Conservation (phyloP, 2,113 vertebrate species). For the Nothobranchius furzeri region DNA sequence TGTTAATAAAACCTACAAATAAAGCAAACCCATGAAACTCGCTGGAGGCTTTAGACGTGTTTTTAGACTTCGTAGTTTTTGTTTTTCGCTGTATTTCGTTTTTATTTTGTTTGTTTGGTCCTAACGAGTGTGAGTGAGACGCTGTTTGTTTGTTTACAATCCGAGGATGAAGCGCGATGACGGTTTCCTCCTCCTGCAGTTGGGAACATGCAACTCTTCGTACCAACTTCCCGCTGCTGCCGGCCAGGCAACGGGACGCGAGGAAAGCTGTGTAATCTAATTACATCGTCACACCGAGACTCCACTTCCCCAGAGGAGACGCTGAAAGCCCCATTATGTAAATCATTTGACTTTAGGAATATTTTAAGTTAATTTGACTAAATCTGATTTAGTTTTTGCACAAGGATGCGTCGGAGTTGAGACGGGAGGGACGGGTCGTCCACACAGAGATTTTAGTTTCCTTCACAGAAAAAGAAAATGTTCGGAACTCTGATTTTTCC, state of each 20-base stretch:
- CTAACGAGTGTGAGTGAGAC: too few relatives aligned
- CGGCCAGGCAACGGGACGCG: background rate
- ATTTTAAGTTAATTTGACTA: background rate
- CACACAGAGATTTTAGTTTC: too few relatives aligned
- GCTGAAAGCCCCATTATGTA: background rate
- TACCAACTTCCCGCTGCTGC: background rate
- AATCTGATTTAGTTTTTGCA: background rate
- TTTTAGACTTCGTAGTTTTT: too few relatives aligned
- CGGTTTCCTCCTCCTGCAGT: background rate
- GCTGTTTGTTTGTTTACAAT: background rate
- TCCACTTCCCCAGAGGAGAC: background rate
- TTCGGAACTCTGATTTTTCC: too few relatives aligned
- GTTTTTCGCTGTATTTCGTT: too few relatives aligned
- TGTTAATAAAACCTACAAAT: too few relatives aligned
- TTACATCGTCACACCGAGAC: background rate
- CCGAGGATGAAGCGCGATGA: background rate
- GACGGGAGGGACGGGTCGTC: too few relatives aligned
- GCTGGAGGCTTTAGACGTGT: too few relatives aligned
- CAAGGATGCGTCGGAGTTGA: background rate
- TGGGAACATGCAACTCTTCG: background rate
- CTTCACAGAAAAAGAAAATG: too few relatives aligned
- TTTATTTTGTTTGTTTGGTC: too few relatives aligned
- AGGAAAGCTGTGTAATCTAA: background rate
- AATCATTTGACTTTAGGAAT: background rate
- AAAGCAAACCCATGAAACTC: too few relatives aligned